Evolutionary conservation across 2,888 invertebrate species (phyloP).

Genomic region (Rhagophthalmus giganteus): DNA sequence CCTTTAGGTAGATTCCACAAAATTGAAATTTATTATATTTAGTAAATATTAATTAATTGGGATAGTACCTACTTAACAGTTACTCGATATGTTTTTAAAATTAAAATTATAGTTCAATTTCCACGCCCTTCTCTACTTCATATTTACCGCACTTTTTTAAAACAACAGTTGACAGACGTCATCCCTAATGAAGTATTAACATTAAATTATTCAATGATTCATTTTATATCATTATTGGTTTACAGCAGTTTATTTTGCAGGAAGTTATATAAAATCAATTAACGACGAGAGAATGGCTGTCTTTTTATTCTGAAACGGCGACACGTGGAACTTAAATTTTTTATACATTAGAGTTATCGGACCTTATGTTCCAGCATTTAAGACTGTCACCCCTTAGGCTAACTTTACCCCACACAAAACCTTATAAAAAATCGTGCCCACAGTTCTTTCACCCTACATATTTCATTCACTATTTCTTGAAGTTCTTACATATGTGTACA

Average conservation of each 20-base stretch:
- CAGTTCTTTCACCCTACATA: slow-evolving; percentile 32
- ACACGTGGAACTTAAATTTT: slow-evolving; percentile 33
- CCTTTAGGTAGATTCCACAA: no score
- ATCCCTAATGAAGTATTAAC: slow-evolving; percentile 20
- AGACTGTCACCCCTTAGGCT: slow-evolving; percentile 28
- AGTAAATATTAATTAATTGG: no score
- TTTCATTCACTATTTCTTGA: no score
- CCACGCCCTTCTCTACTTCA: no score
- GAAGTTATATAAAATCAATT: slow-evolving; percentile 17
- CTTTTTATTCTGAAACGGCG: slow-evolving; percentile 29
- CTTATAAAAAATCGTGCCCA: slow-evolving; percentile 33
- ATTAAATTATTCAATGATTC: slow-evolving; percentile 17
- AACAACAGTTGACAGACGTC: neutral
- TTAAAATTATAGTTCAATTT: no score
- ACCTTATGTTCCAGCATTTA: slow-evolving; percentile 24
- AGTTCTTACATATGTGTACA: no score
- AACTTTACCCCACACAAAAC: slow-evolving; percentile 32
- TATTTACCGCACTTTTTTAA: no score
- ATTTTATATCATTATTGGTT: slow-evolving; percentile 20
- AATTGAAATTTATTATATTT: no score
- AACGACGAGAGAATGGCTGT: slow-evolving; percentile 17
- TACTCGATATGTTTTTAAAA: no score
- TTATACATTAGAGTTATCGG: slow-evolving; percentile 29
- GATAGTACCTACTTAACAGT: no score
- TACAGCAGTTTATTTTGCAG: slow-evolving; percentile 5